Evolutionary conservation across 2,888 invertebrate genomes (phyloP).

Genomic region (Amblyjoppa proteus): DNA sequence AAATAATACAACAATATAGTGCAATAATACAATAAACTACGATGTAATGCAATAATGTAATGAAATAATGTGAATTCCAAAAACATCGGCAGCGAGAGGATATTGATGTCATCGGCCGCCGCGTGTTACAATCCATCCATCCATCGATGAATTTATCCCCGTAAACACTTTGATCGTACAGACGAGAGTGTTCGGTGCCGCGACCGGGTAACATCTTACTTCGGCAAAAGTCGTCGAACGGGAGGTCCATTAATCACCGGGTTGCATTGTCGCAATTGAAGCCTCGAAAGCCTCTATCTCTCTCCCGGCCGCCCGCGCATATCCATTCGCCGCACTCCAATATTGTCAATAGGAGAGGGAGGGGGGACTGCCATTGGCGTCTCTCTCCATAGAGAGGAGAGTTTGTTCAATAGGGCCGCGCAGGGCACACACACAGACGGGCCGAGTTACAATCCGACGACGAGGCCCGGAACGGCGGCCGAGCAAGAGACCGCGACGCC

Average conservation of each 20-base stretch:
- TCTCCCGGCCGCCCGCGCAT: neutral
- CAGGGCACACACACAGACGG: conserved; percentile 71
- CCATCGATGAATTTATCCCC: neutral
- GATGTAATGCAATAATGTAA: no score
- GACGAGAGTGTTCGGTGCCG: neutral
- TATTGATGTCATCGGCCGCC: no score
- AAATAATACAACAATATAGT: no score
- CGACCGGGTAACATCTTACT: conserved; percentile 73
- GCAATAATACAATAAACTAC: no score
- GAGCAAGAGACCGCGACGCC: conserved; percentile 35
- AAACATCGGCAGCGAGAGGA: no score
- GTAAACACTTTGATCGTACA: neutral
- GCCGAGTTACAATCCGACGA: conserved; percentile 40
- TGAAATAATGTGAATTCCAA: no score
- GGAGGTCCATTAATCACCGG: conserved; percentile 73
- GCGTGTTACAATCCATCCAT: no score
- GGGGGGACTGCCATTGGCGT: conserved; percentile 72
- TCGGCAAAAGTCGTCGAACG: conserved; percentile 69
- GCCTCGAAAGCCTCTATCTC: neutral
- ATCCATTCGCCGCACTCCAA: conserved; percentile 73
- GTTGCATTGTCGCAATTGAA: conserved; percentile 69
- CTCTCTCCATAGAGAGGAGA: conserved; percentile 71
- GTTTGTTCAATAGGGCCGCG: conserved; percentile 77
- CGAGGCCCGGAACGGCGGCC: neutral
- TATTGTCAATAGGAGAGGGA: conserved; percentile 73